Conservation (phyloP, 2,113 vertebrate genomes). For the Dasyornis broadbenti region DNA sequence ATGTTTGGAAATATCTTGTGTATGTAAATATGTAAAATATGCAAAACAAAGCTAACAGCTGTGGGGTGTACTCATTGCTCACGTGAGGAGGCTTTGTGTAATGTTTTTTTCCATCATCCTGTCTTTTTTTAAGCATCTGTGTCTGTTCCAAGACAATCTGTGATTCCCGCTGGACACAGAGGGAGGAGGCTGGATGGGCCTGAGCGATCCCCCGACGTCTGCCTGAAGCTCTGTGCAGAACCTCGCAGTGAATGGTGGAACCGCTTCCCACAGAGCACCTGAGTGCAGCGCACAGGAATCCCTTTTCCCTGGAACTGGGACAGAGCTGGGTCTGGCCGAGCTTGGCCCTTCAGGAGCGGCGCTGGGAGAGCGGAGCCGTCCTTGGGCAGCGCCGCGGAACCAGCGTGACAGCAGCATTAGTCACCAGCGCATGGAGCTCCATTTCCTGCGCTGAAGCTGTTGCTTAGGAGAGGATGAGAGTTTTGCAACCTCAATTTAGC, state of each 20-base stretch:
- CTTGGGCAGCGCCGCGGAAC: fast-evolving
- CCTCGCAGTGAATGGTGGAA: background rate
- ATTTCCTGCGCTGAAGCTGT: background rate
- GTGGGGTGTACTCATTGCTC: slow-evolving; percentile 52
- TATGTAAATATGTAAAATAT: slow-evolving; percentile 78
- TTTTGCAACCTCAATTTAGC: background rate
- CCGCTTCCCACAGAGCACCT: background rate
- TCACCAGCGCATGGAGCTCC: background rate
- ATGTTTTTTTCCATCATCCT: slow-evolving; percentile 31
- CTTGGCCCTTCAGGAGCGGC: background rate
- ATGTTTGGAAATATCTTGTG: slow-evolving; percentile 74
- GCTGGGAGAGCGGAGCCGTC: background rate
- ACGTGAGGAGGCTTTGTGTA: slow-evolving; percentile 52
- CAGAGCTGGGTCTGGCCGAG: background rate
- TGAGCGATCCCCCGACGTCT: background rate
- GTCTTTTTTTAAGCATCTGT: background rate
- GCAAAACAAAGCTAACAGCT: slow-evolving; percentile 72
- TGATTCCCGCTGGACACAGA: slow-evolving; percentile 50
- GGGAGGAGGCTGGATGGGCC: slow-evolving; percentile 17
- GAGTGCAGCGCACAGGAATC: background rate
- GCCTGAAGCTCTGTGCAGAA: background rate
- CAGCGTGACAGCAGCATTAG: background rate
- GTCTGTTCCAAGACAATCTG: slow-evolving; percentile 36
- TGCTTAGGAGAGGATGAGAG: background rate
- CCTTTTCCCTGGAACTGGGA: background rate